These are phyloP conservation scores for Drosophila parvula DNA, from an alignment of 1,140 invertebrate genomes.

Conservation along the genomic window DNA sequence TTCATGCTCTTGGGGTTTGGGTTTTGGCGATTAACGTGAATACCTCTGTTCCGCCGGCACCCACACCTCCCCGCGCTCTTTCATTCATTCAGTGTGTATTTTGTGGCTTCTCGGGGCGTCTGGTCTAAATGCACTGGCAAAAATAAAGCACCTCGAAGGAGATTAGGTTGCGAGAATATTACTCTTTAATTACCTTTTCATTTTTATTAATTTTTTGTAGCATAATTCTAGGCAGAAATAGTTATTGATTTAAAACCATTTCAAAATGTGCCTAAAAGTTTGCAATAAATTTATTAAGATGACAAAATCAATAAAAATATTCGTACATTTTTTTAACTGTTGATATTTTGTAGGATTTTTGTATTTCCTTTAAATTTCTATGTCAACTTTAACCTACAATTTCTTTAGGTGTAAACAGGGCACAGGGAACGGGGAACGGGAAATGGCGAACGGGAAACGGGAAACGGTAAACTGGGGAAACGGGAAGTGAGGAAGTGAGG, in stretches of 20 bases:
- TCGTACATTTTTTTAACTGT: no score
- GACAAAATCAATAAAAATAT: no score
- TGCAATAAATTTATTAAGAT: no score
- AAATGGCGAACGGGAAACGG: not conserved
- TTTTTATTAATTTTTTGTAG: no score
- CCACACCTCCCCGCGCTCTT: slow-evolving; percentile 1
- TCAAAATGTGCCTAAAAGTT: no score
- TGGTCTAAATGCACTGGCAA: slow-evolving; percentile 2
- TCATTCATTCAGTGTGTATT: slow-evolving; percentile 45
- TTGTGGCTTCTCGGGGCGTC: slow-evolving; percentile 70
- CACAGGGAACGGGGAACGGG: not conserved
- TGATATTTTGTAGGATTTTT: no score
- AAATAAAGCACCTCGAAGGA: not conserved
- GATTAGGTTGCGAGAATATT: not conserved
- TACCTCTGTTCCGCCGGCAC: slow-evolving; percentile 7
- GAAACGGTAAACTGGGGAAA: not conserved
- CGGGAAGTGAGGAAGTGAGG: not conserved
- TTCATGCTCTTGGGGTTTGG: slow-evolving; percentile 23
- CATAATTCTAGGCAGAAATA: no score
- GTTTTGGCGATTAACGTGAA: slow-evolving; percentile 44
- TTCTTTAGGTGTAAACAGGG: not conserved
- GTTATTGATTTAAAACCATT: no score
- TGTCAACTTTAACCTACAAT: not conserved
- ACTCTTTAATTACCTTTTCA: not conserved
- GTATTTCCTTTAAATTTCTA: not conserved